These are phyloP conservation scores for Takifugu rubripes DNA, from an alignment of 2,797 vertebrate species.

Conservation along the genomic window DNA sequence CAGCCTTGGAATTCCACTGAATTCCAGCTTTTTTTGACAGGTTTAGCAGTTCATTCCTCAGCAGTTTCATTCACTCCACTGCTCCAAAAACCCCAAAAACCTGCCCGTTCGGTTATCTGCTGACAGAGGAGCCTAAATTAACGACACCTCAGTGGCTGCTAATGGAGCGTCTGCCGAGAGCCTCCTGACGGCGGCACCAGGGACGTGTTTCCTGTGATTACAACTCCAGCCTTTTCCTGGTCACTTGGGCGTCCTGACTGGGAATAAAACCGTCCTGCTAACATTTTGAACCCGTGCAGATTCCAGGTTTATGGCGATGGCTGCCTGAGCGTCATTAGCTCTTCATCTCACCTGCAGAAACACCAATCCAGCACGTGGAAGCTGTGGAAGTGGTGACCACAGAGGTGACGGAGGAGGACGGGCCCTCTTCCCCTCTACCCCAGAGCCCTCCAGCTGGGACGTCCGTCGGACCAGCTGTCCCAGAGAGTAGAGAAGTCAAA, in stretches of 20 bases:
- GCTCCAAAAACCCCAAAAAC: neutral
- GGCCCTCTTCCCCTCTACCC: slow-evolving; percentile 75
- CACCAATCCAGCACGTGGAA: slow-evolving; percentile 80
- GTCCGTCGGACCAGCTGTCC: slow-evolving; percentile 78
- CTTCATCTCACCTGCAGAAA: slow-evolving; percentile 66
- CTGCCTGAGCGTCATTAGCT: slow-evolving; percentile 31
- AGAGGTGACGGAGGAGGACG: slow-evolving; percentile 73
- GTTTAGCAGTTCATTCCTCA: too few species aligned
- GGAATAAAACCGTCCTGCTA: neutral
- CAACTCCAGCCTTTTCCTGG: slow-evolving; percentile 1
- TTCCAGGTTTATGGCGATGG: slow-evolving; percentile 37
- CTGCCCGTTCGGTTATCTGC: slow-evolving; percentile 21
- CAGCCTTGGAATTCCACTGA: too few species aligned
- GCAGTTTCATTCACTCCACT: too few species aligned
- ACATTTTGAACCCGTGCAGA: neutral
- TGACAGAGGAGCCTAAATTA: slow-evolving; percentile 45
- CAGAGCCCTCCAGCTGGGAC: slow-evolving; percentile 77
- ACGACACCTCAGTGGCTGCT: slow-evolving; percentile 36
- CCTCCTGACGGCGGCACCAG: slow-evolving; percentile 31
- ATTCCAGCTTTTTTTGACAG: neutral
- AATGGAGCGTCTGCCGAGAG: slow-evolving; percentile 39
- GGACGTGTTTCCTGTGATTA: slow-evolving; percentile 42
- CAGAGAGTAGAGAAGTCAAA: slow-evolving; percentile 84
- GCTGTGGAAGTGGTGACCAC: slow-evolving; percentile 54
- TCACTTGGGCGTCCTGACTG: neutral